phyloP scores from a whole-genome alignment of 2,113 vertebrate species.

The Colistium nudipinnis region DNA sequence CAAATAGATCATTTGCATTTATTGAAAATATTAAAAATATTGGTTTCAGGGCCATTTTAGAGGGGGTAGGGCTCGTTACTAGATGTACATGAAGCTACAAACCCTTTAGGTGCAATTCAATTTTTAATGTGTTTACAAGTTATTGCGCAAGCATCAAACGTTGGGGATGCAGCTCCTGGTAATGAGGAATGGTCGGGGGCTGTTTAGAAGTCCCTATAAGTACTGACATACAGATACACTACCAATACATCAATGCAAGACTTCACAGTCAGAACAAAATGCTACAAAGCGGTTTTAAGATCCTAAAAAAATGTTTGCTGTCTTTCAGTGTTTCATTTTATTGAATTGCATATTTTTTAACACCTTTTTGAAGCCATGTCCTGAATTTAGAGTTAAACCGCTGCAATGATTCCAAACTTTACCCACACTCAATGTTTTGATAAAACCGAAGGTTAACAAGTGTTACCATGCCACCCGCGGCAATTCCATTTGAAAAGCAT shows the following conservation, averaged over 20 bases:
- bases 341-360: not conserved
- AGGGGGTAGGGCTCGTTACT: constrained; percentile 31
- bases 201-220: constrained; percentile 45
- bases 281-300: not conserved
- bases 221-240: not conserved
- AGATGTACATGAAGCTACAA: constrained; percentile 58
- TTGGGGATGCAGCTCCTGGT: constrained; percentile 67
- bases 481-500: not conserved
- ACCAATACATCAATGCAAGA: not conserved
- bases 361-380: not conserved
- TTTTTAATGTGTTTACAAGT: constrained; percentile 82
- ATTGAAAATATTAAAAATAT: constrained; percentile 36
- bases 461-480: no score
- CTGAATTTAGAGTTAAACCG: not conserved
- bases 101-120: constrained; percentile 79
- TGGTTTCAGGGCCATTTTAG: constrained; percentile 46
- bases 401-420: not conserved
- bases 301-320: not conserved
- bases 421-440: not conserved
- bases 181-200: constrained; percentile 65
- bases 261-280: not conserved
- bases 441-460: not conserved
- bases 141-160: constrained; percentile 67
- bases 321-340: not conserved
- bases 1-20: constrained; percentile 26